Evolutionary conservation across 2,113 vertebrate species (phyloP).

Genomic region (Nyctereutes procyonoides): DNA sequence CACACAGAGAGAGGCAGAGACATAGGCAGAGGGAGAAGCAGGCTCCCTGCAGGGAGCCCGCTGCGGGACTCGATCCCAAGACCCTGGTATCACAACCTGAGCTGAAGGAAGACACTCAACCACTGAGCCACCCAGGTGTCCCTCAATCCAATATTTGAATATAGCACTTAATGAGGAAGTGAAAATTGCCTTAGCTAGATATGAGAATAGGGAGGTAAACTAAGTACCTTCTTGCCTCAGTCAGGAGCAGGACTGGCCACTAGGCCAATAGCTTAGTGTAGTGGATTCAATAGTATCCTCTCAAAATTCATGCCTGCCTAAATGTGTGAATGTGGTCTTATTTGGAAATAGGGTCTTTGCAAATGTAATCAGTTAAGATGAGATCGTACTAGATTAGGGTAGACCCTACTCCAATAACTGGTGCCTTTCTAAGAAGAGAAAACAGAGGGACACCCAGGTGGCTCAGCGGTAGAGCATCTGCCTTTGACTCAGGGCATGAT

Average conservation of each 20-base stretch:
- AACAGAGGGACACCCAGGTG: neutral
- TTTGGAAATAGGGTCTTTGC: neutral
- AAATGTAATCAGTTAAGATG: neutral
- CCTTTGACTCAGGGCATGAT: too few relatives aligned
- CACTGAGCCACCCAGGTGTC: too few relatives aligned
- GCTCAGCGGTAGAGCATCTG: too few relatives aligned
- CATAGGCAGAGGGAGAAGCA: too few relatives aligned
- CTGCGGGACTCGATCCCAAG: too few relatives aligned
- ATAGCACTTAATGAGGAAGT: neutral
- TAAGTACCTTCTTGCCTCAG: neutral
- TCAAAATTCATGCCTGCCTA: neutral
- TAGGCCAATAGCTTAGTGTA: neutral
- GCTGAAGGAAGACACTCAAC: too few relatives aligned
- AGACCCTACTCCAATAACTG: neutral
- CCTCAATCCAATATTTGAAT: neutral
- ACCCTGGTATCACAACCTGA: too few relatives aligned
- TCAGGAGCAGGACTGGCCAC: neutral
- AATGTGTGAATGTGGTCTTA: neutral
- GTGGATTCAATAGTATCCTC: neutral
- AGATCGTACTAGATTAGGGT: neutral
- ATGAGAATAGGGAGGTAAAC: neutral
- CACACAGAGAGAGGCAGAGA: too few relatives aligned
- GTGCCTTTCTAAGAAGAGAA: neutral
- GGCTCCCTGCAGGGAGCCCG: too few relatives aligned
- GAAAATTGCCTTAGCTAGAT: neutral